Evolutionary conservation across 2,113 vertebrate genomes (phyloP), one percentile per base, ranked within the genome.

Genomic region (Labeo catla): DNA sequence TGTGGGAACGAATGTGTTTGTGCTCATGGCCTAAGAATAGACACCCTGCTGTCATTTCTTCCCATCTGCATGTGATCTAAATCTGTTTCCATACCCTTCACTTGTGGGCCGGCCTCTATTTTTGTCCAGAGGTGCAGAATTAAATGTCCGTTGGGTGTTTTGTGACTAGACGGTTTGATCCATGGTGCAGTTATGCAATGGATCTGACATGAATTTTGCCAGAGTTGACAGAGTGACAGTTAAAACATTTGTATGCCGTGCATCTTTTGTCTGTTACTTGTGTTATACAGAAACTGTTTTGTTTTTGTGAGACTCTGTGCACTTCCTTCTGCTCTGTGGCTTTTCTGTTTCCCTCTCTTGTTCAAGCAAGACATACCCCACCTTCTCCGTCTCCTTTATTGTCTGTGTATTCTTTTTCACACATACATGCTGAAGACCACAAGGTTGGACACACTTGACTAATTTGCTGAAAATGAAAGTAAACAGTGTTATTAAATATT

Each of bases 311-410:
- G 39, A 63, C 3, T 70, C 61, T 0, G 21, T 84, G 68, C 77
- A 87, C 86, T 87, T 88, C 87, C 84, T 88, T 36, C 52, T 70
- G 8, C 68, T 70, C 23, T 72, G 63, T 63, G 57, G 43, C 45
- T 76, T 66, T 65, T 76, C 6, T 54, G 66, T 80, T 54, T 84
- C 65, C 36, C 52, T 76, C 49, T 76, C 65, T n/a, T 86, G n/a
- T 72, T n/a, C 23, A 74, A 54, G 57, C 59, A 28, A 57, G 49
- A 72, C 13, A 4, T 36, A 34, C 63, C 68, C 54, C 79, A 57
- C 70, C 81, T 80, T 61, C 61, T 21, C 57, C 45, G 65, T 63
- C 23, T 52, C 52, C 21, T 49, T 28, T 52, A 6, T 61, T 86
- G 15, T 82, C 23, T 76, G 1, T 45, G n/a, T 72, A 2, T 83